These are phyloP conservation scores for Electrona antarctica DNA, from an alignment of 2,113 vertebrate species.

Conservation along the genomic window DNA sequence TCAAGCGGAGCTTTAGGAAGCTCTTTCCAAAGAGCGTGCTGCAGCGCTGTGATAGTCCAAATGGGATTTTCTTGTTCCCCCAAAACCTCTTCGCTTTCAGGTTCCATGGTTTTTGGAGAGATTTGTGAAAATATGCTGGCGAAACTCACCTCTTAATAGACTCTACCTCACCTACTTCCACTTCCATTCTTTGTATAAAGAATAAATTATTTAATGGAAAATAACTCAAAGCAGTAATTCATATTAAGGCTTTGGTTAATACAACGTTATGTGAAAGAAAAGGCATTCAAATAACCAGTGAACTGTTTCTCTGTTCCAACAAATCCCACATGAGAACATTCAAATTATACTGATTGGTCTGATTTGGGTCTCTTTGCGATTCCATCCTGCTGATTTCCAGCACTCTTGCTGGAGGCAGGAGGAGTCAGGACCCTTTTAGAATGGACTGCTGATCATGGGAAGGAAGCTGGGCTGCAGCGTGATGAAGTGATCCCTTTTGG, in stretches of 20 bases:
- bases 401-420: constrained; percentile 43
- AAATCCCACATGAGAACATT: constrained; percentile 42
- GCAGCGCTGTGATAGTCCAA: constrained; percentile 41
- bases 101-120: constrained; percentile 26
- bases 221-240: no score
- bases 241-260: no score
- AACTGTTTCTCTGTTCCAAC: constrained; percentile 25
- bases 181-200: no score
- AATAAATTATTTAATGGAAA: no score
- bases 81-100: constrained; percentile 27
- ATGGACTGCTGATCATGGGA: constrained; percentile 52
- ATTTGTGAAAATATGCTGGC: constrained; percentile 16
- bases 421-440: constrained; percentile 38
- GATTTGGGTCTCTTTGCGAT: constrained; percentile 45
- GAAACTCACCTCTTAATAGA: not conserved
- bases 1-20: constrained; percentile 46
- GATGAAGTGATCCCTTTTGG: constrained; percentile 21
- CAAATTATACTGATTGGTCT: constrained; percentile 65
- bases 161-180: no score
- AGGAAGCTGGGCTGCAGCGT: constrained; percentile 34
- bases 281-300: no score
- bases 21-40: constrained; percentile 18
- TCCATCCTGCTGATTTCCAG: constrained; percentile 51
- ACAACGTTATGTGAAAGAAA: no score
- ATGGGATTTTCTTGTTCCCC: constrained; percentile 62